Percentiles rank a stretch among this genome's conserved stretches.
phyloP scores from a whole-genome alignment of 2,797 vertebrate genomes.

The Scolopax rusticola region DNA sequence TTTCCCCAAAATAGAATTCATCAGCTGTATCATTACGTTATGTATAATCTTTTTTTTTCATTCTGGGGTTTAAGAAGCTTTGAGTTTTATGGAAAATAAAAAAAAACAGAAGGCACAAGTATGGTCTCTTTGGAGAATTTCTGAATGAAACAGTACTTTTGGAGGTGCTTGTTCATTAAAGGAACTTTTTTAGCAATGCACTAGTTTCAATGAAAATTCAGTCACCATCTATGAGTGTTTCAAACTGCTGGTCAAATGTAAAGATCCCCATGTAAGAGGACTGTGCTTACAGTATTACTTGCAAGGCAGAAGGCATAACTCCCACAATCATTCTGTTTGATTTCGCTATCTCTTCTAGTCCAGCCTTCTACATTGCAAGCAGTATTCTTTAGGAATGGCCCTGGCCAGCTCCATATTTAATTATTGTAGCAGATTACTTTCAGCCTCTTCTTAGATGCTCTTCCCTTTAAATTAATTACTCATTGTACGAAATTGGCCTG shows the following conservation, averaged over 20 bases:
- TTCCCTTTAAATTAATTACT: background rate
- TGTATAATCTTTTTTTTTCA: background rate
- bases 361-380: background rate
- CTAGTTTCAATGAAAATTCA: background rate
- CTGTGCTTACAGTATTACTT: background rate
- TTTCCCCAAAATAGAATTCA: background rate
- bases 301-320: background rate
- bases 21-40: background rate
- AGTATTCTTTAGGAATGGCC: background rate
- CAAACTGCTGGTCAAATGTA: background rate
- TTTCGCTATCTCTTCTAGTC: background rate
- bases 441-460: background rate
- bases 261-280: background rate
- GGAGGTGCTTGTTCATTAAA: background rate
- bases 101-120: background rate
- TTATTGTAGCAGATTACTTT: background rate
- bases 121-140: fast-evolving
- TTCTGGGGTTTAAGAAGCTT: background rate
- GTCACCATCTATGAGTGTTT: background rate
- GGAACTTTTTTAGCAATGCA: background rate
- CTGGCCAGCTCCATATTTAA: background rate
- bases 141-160: background rate
- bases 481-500: background rate
- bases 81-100: background rate
- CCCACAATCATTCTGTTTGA: background rate